These are phyloP conservation scores for Phania funesta DNA, from an alignment of 2,888 invertebrate species.

Conservation along the genomic window DNA sequence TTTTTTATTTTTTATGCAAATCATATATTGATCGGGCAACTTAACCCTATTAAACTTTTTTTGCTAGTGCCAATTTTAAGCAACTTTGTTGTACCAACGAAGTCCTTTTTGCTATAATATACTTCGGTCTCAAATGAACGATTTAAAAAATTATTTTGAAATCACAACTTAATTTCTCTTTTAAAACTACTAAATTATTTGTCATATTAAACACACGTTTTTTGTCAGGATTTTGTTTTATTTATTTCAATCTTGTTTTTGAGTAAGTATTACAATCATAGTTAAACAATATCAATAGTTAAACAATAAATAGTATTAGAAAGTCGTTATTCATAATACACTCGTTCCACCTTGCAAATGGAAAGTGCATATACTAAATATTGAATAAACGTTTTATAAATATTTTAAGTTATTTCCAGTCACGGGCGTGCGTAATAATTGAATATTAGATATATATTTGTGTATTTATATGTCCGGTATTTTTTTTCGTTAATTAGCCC, in stretches of 20 bases:
- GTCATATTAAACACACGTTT: constrained; percentile 14
- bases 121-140: too few relatives aligned
- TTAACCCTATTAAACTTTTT: too few relatives aligned
- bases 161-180: neutral
- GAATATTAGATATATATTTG: neutral
- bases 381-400: constrained; percentile 12
- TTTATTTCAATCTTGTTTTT: constrained; percentile 22
- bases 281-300: constrained; percentile 23
- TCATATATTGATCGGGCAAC: too few relatives aligned
- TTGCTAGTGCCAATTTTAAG: too few relatives aligned
- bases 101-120: too few relatives aligned
- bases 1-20: too few relatives aligned
- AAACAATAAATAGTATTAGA: constrained; percentile 38
- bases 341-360: neutral
- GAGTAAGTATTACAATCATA: constrained; percentile 49
- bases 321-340: neutral
- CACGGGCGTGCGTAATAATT: constrained; percentile 2
- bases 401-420: neutral
- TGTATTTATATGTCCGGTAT: neutral
- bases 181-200: neutral
- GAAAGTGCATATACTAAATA: constrained; percentile 6
- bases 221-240: constrained; percentile 32
- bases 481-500: neutral
- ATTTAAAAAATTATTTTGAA: too few relatives aligned
- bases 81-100: too few relatives aligned